Conservation (phyloP, 2,888 invertebrate genomes). For the Oxystoma pomonae region DNA sequence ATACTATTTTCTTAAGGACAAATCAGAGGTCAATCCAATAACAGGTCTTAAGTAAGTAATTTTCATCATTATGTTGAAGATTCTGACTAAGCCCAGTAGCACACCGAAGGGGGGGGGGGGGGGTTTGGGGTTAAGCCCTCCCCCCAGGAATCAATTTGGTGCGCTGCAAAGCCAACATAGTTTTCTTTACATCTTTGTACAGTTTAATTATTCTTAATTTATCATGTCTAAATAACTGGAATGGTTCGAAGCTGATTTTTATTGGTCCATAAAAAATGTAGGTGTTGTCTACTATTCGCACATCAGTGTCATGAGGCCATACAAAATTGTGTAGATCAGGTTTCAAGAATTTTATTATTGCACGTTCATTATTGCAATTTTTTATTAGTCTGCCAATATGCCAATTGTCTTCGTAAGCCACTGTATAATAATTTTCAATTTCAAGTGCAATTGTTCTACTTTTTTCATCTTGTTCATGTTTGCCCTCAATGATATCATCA, state of each 20-base stretch:
- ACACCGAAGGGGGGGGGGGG: too few species aligned
- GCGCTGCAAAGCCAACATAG: neutral
- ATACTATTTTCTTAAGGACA: too few species aligned
- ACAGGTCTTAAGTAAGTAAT: too few species aligned
- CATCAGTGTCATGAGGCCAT: neutral
- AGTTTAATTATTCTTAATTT: neutral
- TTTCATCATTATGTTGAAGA: too few species aligned
- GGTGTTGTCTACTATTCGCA: neutral
- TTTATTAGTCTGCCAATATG: conserved; percentile 2
- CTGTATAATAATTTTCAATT: conserved; percentile 2
- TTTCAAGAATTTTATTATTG: neutral
- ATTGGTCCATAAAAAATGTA: neutral
- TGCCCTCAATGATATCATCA: neutral
- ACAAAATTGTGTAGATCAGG: neutral
- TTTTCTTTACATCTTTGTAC: neutral
- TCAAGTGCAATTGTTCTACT: neutral
- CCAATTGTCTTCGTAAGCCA: conserved; percentile 2
- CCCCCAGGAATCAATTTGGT: too few species aligned
- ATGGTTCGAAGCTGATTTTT: neutral
- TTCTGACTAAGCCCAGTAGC: too few species aligned
- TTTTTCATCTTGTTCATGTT: neutral
- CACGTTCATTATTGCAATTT: neutral
- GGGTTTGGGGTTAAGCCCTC: too few species aligned
- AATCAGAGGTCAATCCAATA: too few species aligned
- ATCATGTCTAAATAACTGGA: neutral